These are phyloP conservation scores for Mactromeris polynyma DNA, from an alignment of 2,888 invertebrate genomes.

Conservation along the genomic window DNA sequence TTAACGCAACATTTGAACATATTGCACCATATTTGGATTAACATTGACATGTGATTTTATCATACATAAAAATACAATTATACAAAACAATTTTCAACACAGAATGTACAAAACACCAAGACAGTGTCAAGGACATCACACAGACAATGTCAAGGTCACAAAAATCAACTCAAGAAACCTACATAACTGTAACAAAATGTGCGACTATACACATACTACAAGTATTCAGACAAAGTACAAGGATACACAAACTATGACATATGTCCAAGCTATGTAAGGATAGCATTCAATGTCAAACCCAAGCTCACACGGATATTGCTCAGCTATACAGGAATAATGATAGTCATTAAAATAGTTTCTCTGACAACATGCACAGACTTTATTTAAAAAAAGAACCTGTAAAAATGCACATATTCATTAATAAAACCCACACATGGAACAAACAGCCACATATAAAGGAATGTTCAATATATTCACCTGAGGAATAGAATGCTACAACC, in stretches of 20 bases:
- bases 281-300: too few species aligned
- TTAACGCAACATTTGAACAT: neutral
- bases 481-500: neutral
- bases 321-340: too few species aligned
- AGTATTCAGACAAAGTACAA: neutral
- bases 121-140: neutral
- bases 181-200: too few species aligned
- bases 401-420: too few species aligned
- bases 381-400: too few species aligned
- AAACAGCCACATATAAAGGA: neutral
- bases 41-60: neutral
- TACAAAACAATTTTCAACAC: neutral
- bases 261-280: too few species aligned
- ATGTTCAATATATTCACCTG: neutral
- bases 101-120: neutral
- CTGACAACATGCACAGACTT: too few species aligned
- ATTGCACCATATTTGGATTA: constrained; percentile 23
- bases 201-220: too few species aligned
- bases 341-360: too few species aligned
- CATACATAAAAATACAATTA: neutral
- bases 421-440: too few species aligned
- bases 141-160: neutral
- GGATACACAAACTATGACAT: neutral
- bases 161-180: too few species aligned
- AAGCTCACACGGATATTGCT: too few species aligned